Percentiles rank a stretch among this genome's conserved stretches.
Conservation (phyloP, 1,140 invertebrate species). For the Notospermus geniculatus region DNA sequence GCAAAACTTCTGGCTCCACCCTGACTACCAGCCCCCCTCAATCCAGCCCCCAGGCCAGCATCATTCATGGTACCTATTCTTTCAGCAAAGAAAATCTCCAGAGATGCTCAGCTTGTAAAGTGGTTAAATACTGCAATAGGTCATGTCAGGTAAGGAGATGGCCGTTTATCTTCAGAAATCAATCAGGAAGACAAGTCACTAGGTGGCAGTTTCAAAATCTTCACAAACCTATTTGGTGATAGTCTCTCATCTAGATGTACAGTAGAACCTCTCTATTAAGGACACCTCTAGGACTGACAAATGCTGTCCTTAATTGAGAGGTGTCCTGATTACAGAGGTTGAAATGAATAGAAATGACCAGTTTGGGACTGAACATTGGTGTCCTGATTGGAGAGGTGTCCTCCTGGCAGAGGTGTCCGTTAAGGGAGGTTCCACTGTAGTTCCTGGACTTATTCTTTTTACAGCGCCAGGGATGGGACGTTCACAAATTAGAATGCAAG, state of each 20-base stretch:
- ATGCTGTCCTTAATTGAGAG: too few relatives aligned
- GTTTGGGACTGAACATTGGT: too few relatives aligned
- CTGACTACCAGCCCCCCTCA: too few relatives aligned
- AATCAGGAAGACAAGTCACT: too few relatives aligned
- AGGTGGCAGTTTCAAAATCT: background rate
- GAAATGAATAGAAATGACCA: too few relatives aligned
- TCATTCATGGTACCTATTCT: background rate
- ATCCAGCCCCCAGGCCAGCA: too few relatives aligned
- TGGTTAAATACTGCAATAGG: slow-evolving; percentile 11
- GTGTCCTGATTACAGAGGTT: too few relatives aligned
- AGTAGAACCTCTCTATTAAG: too few relatives aligned
- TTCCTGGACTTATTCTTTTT: background rate
- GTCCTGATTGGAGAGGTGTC: background rate
- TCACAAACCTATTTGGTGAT: background rate
- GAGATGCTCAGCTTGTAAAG: slow-evolving; percentile 12
- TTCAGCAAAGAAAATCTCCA: slow-evolving; percentile 3
- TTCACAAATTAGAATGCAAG: slow-evolving; percentile 14
- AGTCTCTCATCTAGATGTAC: background rate
- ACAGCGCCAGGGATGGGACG: slow-evolving; percentile 4
- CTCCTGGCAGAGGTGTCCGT: too few relatives aligned
- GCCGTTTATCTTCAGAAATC: too few relatives aligned
- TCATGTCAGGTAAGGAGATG: slow-evolving; percentile 10
- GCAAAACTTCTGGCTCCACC: too few relatives aligned
- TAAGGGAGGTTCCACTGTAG: background rate
- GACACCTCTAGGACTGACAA: too few relatives aligned